Conservation (phyloP, 2,888 invertebrate genomes). For the Iphiclides podalirius region DNA sequence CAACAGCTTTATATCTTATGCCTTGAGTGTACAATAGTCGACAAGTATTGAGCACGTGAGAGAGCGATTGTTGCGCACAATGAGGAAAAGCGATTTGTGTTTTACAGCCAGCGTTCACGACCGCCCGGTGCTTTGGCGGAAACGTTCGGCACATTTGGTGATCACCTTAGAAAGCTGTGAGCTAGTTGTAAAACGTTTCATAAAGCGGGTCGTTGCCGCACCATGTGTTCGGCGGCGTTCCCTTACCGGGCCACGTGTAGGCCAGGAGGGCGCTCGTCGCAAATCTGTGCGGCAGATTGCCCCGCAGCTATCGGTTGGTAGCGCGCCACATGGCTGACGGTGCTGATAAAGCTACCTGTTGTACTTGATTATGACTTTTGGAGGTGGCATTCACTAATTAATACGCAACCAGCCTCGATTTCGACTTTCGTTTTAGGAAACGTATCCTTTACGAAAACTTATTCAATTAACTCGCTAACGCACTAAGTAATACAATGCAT, state of each 20-base stretch:
- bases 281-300: conserved; percentile 73
- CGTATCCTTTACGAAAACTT: too few relatives aligned
- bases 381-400: conserved; percentile 16
- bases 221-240: conserved; percentile 53
- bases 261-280: conserved; percentile 48
- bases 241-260: conserved; percentile 67
- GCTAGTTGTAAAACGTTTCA: conserved; percentile 70
- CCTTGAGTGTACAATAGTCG: too few relatives aligned
- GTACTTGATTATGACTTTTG: neutral
- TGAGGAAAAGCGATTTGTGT: conserved; percentile 27
- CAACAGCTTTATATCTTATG: too few relatives aligned
- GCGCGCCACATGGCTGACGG: conserved; percentile 38
- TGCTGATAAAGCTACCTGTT: conserved; percentile 36
- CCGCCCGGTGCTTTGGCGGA: conserved; percentile 43
- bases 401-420: neutral
- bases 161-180: conserved; percentile 69
- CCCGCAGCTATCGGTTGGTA: conserved; percentile 42
- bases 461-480: too few relatives aligned
- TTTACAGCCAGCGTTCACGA: conserved; percentile 30
- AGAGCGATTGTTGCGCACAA: conserved; percentile 25
- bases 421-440: too few relatives aligned
- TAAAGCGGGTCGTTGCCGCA: conserved; percentile 61
- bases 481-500: too few relatives aligned
- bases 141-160: conserved; percentile 49
- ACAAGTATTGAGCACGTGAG: neutral